Conservation (phyloP, 1,140 invertebrate genomes). For the Steinernema khuongi region DNA sequence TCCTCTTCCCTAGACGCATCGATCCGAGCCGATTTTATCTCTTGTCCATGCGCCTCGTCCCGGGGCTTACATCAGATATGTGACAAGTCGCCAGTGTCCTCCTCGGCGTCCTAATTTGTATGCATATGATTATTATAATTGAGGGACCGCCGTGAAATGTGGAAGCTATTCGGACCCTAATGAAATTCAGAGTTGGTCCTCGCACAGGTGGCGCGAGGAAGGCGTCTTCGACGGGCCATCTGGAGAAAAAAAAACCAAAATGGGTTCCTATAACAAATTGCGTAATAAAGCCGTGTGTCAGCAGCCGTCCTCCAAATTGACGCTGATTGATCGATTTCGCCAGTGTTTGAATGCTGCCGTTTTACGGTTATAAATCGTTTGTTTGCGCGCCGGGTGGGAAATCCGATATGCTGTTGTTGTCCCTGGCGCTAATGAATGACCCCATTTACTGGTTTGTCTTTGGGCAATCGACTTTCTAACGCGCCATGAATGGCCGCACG, state of each 20-base stretch:
- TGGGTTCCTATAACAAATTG: background rate
- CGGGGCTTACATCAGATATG: conserved; percentile 1
- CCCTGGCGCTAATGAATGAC: background rate
- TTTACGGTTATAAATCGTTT: conserved; percentile 22
- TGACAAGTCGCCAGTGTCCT: background rate
- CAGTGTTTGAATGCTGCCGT: background rate
- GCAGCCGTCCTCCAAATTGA: background rate
- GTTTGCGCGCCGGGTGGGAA: background rate
- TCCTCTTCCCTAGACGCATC: background rate
- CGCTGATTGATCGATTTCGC: conserved; percentile 12
- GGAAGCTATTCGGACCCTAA: conserved; percentile 6
- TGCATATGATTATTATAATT: conserved; percentile 18
- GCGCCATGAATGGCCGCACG: background rate
- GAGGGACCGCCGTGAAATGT: background rate
- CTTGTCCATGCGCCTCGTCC: background rate
- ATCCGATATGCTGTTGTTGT: background rate
- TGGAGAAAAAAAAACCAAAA: background rate
- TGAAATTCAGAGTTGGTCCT: conserved; percentile 14
- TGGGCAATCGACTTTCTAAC: too few relatives aligned
- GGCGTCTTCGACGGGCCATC: background rate
- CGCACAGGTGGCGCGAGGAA: conserved; percentile 11
- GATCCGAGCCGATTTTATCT: conserved; percentile 18
- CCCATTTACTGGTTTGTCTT: conserved; percentile 14
- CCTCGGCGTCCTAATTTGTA: background rate
- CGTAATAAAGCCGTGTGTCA: background rate